Evolutionary conservation across 1,140 invertebrate genomes (phyloP), one percentile per base, ranked within the genome.

Genomic region (Centruroides sculpturatus): DNA sequence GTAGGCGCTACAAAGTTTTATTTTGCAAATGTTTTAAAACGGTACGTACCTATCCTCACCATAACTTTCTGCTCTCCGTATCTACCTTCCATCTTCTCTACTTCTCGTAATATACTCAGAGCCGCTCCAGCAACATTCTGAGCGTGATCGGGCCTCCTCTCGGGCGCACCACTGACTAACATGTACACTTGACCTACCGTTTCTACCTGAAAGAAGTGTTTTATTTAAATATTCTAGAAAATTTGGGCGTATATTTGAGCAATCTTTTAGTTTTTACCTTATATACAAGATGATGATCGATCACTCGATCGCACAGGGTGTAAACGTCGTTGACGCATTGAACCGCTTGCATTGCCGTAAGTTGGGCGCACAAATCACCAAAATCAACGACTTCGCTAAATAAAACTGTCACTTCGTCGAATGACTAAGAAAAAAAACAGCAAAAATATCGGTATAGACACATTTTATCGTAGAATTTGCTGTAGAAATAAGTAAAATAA

Each of bases 171-270:
- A 35, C 85, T 86, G 0, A 89, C 87, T 11, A 86, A 81, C 87
- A 92, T 89, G 69, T 92, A 92, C 47, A 89, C 83, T 64, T 85
- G 82, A 13, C 87, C 87, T 7, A 91, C 86, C 0, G 89, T 92
- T 74, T 92, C 88, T 35, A 92, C 87, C 84, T 89, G 72, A 10
- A 62, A 55, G 12, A 48, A 41, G 5, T 8, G 8, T 41, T 41
- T 5, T 41, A 8, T 8, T 41, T 41, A 41, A 23, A 23, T 23
- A 23, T 23, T 23, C 23, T 23, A 23, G 23, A 23, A 23, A 23
- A 23, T 23, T 23, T 23, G 23, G 23, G 23, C 23, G 0, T 23
- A 23, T 23, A 23, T 23, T 23, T 23, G 23, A 23, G 23, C 23
- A 23, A 23, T 23, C 23, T 23, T 23, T 2, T 23, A 23, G 11